Evolutionary conservation across 2,113 vertebrate genomes (phyloP), one percentile per base, ranked within the genome.

Genomic region (Apodemus speciosus): DNA sequence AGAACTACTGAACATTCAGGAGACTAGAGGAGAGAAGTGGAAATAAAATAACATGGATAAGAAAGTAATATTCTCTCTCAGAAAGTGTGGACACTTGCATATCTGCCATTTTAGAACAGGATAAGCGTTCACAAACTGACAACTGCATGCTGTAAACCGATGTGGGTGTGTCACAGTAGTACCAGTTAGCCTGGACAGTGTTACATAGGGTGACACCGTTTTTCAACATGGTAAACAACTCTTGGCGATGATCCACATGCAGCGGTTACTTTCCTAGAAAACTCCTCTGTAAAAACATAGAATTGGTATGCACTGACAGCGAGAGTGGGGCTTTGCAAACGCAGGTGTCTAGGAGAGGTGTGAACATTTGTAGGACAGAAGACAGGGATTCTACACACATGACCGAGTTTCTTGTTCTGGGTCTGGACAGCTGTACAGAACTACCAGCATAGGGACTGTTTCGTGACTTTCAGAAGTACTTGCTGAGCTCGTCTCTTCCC

Each of bases 161-260:
- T 85, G 32, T 90, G 73, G 64, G 58, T 85, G 43, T 95, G 11
- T 8, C 80, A 3, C 58, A 15, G 91, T 71, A 40, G 51, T 84
- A 94, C 87, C 58, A 66, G n/a, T 85, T 71, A 69, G 69, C 27
- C 11, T 8, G 62, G 86, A 30, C 16, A 43, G 91, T 9, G 4
- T 80, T 60, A 16, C 27, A 38, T 11, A 40, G 32, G 46, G 40
- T 62, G 90, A 85, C 13, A n/a, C 81, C 75, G 60, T 66, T 93
- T 96, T 92, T 66, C 75, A 92, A 80, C 66, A 77, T 76, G 79
- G 64, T 66, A 51, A 92, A 58, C 43, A 85, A 86, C 85, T 89
- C 64, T 85, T 89, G 94, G 35, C 90, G 16, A 80, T 27, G 8
- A 88, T 95, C 72, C 51, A 91, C 91, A 43, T 75, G 27, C 58